Conservation (phyloP, 2,888 invertebrate genomes). For the Notocelia uddmanniana region DNA sequence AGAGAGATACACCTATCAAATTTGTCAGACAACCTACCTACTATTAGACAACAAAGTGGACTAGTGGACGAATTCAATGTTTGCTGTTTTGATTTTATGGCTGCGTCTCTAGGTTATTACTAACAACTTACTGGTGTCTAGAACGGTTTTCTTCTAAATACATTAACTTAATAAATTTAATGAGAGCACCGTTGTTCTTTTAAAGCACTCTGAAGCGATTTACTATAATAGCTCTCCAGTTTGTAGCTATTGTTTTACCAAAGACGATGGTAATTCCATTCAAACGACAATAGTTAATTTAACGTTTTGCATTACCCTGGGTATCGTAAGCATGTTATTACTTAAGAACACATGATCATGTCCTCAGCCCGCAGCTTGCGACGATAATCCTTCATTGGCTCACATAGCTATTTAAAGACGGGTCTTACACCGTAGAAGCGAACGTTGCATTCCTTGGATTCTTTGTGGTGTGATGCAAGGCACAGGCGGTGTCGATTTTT, state of each 20-base stretch:
- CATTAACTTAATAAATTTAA: neutral
- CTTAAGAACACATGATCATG: slow-evolving; percentile 30
- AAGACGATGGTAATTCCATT: slow-evolving; percentile 17
- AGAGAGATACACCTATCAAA: too few relatives aligned
- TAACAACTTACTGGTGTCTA: too few relatives aligned
- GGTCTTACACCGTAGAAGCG: slow-evolving; percentile 79
- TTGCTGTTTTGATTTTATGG: too few relatives aligned
- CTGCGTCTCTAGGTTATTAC: too few relatives aligned
- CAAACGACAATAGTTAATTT: slow-evolving; percentile 6
- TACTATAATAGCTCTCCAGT: slow-evolving; percentile 6
- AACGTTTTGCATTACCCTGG: slow-evolving; percentile 12
- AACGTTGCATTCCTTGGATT: slow-evolving; percentile 80
- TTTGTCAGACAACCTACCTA: too few relatives aligned
- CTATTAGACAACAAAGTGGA: too few relatives aligned
- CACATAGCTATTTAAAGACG: slow-evolving; percentile 77
- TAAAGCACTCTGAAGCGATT: neutral
- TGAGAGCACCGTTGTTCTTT: neutral
- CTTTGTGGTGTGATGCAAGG: slow-evolving; percentile 57
- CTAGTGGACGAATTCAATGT: too few relatives aligned
- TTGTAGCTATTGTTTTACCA: slow-evolving; percentile 14
- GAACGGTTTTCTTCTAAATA: too few relatives aligned
- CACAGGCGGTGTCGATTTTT: slow-evolving; percentile 34
- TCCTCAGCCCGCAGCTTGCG: slow-evolving; percentile 30
- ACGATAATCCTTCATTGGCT: slow-evolving; percentile 73
- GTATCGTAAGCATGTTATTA: slow-evolving; percentile 25